A percentile compares a stretch with the other conserved stretches of the same genome.
phyloP scores from a whole-genome alignment of 2,113 vertebrate genomes.

The Takifugu bimaculatus region DNA sequence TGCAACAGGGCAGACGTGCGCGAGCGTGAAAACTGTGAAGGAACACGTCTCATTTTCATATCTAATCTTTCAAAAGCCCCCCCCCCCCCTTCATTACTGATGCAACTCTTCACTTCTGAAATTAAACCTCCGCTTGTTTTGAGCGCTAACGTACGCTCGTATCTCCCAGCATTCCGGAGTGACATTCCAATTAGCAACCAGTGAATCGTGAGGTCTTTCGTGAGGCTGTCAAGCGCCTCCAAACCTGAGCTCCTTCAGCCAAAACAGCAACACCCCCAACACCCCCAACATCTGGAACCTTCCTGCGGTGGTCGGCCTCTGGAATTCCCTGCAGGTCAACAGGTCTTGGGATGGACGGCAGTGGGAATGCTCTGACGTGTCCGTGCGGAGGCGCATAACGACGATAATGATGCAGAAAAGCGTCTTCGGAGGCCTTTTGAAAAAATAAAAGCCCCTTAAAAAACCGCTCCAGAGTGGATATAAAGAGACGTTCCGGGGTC shows the following conservation, averaged over 20 bases:
- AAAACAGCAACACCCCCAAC: conserved; percentile 7
- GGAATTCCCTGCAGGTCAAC: conserved; percentile 47
- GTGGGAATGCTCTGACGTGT: conserved; percentile 24
- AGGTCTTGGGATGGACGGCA: conserved; percentile 23
- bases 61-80: conserved; percentile 50
- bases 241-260: conserved; percentile 37
- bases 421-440: too few relatives aligned
- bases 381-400: too few relatives aligned
- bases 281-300: too few relatives aligned
- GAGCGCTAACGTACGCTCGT: conserved; percentile 34
- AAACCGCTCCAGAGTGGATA: not conserved
- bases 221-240: conserved; percentile 46
- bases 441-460: too few relatives aligned
- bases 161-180: conserved; percentile 48
- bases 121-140: conserved; percentile 40
- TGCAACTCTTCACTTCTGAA: conserved; percentile 41
- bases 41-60: too few relatives aligned
- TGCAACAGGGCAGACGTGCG: not conserved
- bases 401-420: too few relatives aligned
- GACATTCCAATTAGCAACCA: conserved; percentile 76
- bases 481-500: conserved; percentile 5
- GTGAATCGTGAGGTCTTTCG: conserved; percentile 70
- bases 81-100: conserved; percentile 49
- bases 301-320: conserved; percentile 1
- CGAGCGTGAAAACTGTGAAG: conserved; percentile 29